Evolutionary conservation across 2,888 invertebrate genomes (phyloP), one percentile per base, ranked within the genome.

Genomic region (Anoplius nigerrimus): DNA sequence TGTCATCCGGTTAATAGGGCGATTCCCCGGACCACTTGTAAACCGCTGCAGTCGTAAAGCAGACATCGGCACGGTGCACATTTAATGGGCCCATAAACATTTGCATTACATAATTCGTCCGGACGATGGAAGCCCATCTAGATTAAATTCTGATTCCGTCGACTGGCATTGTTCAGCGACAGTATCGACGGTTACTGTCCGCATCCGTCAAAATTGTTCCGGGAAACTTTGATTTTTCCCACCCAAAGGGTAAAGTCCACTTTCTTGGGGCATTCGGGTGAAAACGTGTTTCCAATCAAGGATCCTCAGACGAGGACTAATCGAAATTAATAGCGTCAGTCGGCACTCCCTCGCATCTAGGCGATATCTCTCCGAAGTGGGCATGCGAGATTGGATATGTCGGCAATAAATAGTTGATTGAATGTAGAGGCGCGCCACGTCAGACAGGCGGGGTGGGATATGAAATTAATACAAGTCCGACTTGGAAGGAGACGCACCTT

Each of bases 401-500:
- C 72, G 84, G 86, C 82, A 87, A 87, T 88, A 87, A 88, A 88
- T 87, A 84, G 87, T 85, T 84, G 88, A 88, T 88, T 85, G 87
- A 86, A 72, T 72, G 71, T 55, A 71, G 71, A 66, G 22, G 62
- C 62, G 71, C 79, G 72, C 76, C 71, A 72, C 76, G 78, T 78
- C 80, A 72, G 79, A 80, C 79, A 76, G 34, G 69, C 84, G 85
- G 84, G 11, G 84, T 85, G 87, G 87, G 86, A 87, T 87, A 87
- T 87, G 87, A 87, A 87, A 87, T 87, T 87, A 87, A 87, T 87
- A 87, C 85, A 86, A 85, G 83, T 84, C 83, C 22, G 45, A 53
- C 74, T 62, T 74, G 66, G 67, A 74, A 74, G 78, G 78, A 34
- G 34, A 34, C 75, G 76, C 77, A 71, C 71, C 81, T 81, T 81